Conservation (phyloP, 2,888 invertebrate species). For the Ectemnius continuus region DNA sequence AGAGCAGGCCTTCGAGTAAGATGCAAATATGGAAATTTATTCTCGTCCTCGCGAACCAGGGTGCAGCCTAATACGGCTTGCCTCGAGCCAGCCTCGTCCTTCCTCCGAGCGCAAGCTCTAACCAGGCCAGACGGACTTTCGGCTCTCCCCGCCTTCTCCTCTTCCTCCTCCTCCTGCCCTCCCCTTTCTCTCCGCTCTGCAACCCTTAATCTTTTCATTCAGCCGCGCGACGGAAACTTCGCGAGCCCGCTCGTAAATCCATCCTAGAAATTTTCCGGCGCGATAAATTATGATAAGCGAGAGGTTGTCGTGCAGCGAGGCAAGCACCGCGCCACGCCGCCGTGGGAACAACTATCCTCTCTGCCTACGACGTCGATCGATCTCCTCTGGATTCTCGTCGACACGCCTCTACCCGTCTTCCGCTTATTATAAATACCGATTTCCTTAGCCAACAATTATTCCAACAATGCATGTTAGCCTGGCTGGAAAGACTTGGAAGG, state of each 20-base stretch:
- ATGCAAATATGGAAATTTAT: slow-evolving; percentile 56
- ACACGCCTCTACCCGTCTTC: not conserved
- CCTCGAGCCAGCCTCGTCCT: slow-evolving; percentile 24
- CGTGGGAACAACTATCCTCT: not conserved
- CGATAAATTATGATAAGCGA: slow-evolving; percentile 23
- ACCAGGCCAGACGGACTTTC: slow-evolving; percentile 9
- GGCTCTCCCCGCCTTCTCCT: not conserved
- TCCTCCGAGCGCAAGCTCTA: not conserved
- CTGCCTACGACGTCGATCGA: not conserved
- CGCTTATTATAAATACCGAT: not conserved
- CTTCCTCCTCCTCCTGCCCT: too few species aligned
- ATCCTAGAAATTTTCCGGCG: not conserved
- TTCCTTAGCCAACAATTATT: not conserved
- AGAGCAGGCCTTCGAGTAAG: slow-evolving; percentile 9
- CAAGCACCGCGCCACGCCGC: not conserved
- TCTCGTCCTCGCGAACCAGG: slow-evolving; percentile 31
- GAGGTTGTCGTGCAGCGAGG: not conserved
- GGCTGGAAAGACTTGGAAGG: too few species aligned
- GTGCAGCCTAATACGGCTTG: slow-evolving; percentile 42
- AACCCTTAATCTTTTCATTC: slow-evolving; percentile 16
- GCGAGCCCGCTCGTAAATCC: not conserved
- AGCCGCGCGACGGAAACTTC: not conserved
- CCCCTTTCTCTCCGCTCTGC: too few species aligned
- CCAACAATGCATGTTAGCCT: not conserved
- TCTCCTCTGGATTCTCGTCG: not conserved